Percentiles rank a stretch among this genome's conserved stretches.
Conservation (phyloP, 2,113 vertebrate genomes). For the Heptranchias perlo region DNA sequence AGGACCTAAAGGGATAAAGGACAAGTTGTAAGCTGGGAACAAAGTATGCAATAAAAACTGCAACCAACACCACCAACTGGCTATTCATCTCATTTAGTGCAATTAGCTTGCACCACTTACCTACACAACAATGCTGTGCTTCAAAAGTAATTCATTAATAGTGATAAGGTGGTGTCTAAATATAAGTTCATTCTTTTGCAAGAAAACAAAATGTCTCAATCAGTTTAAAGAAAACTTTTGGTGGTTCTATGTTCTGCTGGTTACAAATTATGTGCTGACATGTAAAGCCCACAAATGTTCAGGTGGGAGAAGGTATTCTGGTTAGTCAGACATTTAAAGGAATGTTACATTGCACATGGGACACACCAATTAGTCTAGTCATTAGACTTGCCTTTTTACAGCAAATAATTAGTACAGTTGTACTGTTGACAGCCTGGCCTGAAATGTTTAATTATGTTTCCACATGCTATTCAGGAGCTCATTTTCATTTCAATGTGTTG, state of each 20-base stretch:
- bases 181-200: neutral
- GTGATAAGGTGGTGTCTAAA: neutral
- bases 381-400: slow-evolving; percentile 17
- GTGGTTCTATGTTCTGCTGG: neutral
- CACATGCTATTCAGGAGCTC: neutral
- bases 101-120: neutral
- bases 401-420: slow-evolving; percentile 2
- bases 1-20: neutral
- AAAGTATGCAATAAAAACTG: neutral
- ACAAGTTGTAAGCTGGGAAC: neutral
- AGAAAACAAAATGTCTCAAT: neutral
- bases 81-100: neutral
- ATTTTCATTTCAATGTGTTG: neutral
- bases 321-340: neutral
- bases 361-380: neutral
- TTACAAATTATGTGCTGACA: neutral
- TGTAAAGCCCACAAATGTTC: neutral
- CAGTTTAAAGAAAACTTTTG: neutral
- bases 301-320: neutral
- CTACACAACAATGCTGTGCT: neutral
- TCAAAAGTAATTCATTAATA: neutral
- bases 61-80: neutral
- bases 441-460: slow-evolving; percentile 15
- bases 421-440: slow-evolving; percentile 30
- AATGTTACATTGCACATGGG: slow-evolving; percentile 8